These are phyloP conservation scores for Sarotherodon lohbergeri DNA, from an alignment of 2,113 vertebrate species.

Conservation along the genomic window DNA sequence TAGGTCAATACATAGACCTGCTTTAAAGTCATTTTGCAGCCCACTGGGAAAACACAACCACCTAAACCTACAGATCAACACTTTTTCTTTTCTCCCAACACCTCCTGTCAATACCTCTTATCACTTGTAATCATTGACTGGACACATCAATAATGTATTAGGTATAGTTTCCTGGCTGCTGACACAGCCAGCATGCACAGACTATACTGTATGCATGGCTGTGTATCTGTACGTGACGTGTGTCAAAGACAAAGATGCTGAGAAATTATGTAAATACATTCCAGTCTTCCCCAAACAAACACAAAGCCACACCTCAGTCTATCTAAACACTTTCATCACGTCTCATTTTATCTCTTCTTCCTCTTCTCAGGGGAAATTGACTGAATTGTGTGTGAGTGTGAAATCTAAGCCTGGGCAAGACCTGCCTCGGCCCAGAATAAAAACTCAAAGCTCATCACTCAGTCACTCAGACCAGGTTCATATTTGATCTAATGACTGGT, in stretches of 20 bases:
- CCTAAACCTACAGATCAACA: slow-evolving; percentile 33
- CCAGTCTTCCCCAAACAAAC: not conserved
- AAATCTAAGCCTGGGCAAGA: slow-evolving; percentile 37
- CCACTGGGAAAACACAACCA: slow-evolving; percentile 10
- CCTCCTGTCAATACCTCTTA: slow-evolving; percentile 62
- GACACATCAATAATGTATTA: slow-evolving; percentile 60
- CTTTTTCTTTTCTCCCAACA: slow-evolving; percentile 42
- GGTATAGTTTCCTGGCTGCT: slow-evolving; percentile 50
- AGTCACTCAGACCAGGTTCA: slow-evolving; percentile 25
- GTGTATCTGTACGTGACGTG: not conserved
- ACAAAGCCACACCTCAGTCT: not conserved
- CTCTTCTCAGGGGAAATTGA: not conserved
- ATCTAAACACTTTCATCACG: not conserved
- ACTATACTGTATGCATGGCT: not conserved
- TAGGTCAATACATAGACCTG: not conserved
- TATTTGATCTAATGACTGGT: slow-evolving; percentile 4
- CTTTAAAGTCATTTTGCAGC: slow-evolving; percentile 3
- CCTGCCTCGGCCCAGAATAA: slow-evolving; percentile 1
- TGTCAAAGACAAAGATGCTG: not conserved
- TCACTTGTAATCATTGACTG: slow-evolving; percentile 56
- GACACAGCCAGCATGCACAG: slow-evolving; percentile 21
- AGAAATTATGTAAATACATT: not conserved
- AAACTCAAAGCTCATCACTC: slow-evolving; percentile 41
- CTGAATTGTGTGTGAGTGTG: slow-evolving; percentile 26
- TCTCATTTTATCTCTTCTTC: not conserved